Evolutionary conservation across 2,797 vertebrate species (phyloP), one percentile per base, ranked within the genome.

Genomic region (Pelochelys cantorii): DNA sequence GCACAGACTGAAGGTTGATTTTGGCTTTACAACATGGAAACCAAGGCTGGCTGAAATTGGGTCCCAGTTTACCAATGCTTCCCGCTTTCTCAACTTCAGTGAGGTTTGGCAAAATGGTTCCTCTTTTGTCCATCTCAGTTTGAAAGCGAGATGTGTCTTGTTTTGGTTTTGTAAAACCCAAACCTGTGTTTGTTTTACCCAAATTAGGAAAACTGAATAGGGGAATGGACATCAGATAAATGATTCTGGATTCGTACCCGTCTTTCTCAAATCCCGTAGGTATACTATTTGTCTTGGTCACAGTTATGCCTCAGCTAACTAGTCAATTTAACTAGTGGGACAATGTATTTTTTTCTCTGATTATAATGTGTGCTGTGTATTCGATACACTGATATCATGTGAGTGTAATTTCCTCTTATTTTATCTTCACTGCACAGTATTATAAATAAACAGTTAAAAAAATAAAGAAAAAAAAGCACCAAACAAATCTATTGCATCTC

Each of bases 401-500:
- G 97, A 97, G 97, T 97, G 97, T 98, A 98, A 98, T 98, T 98
- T 98, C 97, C 97, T 98, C 98, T 98, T 98, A 98, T 98, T 98
- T 97, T 98, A 98, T 98, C 97, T 98, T 95, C 95, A 96, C 96
- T 98, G 97, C 97, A 97, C 96, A 98, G 97, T 98, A 98, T 98
- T 98, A 98, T 98, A 98, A 98, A 98, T 98, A 98, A 98, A 98
- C 98, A 98, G 97, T 98, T 98, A 97, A 98, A 98, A 98, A 97
- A 96, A 95, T 96, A 96, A 97, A 94, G 96, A 96, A 96, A 94
- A 94, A 97, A 98, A 98, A 98, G 97, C 97, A 98, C 97, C 97
- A 98, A 98, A 98, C 98, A 98, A 98, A 98, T 98, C 97, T 97
- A 98, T 98, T 98, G 98, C 98, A 98, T 99, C 99, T 99, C 98